Evolutionary conservation across 2,113 vertebrate species (phyloP).

Genomic region (Aleadryas rufinucha): DNA sequence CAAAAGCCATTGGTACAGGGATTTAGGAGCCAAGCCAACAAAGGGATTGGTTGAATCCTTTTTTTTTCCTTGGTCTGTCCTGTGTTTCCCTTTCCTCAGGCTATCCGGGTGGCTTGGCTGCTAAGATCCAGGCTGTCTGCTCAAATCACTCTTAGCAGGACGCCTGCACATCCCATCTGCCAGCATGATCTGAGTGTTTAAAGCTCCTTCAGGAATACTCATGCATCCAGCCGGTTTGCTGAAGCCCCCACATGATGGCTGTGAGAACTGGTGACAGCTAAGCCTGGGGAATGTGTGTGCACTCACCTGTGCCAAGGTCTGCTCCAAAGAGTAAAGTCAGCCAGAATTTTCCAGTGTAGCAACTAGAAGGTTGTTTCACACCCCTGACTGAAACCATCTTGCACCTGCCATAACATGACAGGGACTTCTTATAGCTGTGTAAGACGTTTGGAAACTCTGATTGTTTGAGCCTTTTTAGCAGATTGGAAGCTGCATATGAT

Average conservation of each 20-base stretch:
- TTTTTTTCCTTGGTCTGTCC: neutral
- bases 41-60: neutral
- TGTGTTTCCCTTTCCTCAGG: neutral
- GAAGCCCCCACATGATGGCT: neutral
- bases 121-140: neutral
- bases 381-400: neutral
- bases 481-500: neutral
- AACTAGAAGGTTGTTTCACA: neutral
- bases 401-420: neutral
- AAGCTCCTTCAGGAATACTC: neutral
- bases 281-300: neutral
- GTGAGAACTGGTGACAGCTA: neutral
- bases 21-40: neutral
- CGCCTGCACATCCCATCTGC: neutral
- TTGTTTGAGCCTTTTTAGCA: neutral
- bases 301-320: neutral
- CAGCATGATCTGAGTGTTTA: neutral
- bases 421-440: neutral
- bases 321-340: neutral
- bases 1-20: neutral
- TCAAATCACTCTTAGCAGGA: neutral
- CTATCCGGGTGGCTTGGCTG: neutral
- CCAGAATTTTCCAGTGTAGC: neutral
- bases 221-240: neutral
- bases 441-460: neutral